Conservation (phyloP, 2,888 invertebrate genomes). For the Ceratothoa steindachneri region DNA sequence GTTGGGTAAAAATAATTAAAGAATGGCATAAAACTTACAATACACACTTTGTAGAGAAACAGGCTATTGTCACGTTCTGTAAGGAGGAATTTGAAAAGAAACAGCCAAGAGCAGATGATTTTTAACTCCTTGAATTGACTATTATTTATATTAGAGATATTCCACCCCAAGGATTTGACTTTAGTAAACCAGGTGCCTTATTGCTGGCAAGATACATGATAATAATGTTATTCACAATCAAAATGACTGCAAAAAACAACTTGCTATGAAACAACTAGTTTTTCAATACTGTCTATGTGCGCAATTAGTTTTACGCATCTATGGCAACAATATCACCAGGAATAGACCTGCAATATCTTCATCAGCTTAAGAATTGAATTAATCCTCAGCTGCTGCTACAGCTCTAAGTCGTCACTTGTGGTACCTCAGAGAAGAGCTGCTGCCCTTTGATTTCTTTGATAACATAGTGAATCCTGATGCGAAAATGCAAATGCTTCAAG, state of each 20-base stretch:
- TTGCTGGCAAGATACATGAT: not conserved
- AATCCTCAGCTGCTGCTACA: not conserved
- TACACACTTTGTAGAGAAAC: not conserved
- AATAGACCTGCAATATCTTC: not conserved
- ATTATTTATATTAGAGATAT: too few relatives aligned
- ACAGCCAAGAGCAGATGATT: not conserved
- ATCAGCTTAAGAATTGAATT: not conserved
- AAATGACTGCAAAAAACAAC: not conserved
- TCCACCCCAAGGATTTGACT: not conserved
- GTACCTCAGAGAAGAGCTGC: not conserved
- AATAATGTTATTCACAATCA: not conserved
- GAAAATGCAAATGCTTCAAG: not conserved
- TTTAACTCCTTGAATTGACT: too few relatives aligned
- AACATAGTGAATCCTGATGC: not conserved
- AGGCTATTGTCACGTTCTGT: too few relatives aligned
- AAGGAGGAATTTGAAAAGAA: too few relatives aligned
- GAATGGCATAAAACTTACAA: not conserved
- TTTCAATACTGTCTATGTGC: not conserved
- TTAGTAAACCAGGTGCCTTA: not conserved
- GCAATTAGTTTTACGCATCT: not conserved
- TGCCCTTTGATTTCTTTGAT: not conserved
- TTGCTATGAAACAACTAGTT: not conserved
- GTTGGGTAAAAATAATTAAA: not conserved
- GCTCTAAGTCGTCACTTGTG: not conserved
- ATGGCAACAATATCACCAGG: not conserved